Evolutionary conservation across 2,888 invertebrate genomes (phyloP), one percentile per base, ranked within the genome.

Genomic region (Pemphredon lugubris): DNA sequence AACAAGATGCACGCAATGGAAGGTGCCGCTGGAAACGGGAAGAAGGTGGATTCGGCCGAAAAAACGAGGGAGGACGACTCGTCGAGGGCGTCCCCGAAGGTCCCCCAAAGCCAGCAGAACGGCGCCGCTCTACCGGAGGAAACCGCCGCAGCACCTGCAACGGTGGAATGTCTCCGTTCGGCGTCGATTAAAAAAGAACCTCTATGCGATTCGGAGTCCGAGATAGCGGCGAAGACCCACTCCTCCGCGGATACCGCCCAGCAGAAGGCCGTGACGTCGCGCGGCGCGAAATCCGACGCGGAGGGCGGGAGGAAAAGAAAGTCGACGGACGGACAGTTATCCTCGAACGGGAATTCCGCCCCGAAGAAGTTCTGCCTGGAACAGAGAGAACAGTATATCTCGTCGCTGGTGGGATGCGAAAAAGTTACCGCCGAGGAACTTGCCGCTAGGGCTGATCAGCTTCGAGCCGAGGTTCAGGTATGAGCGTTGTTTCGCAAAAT

Each of bases 1-100:
- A 92, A 92, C 90, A 92, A 92, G 86, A 92, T 92, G 92, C 92
- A 92, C 85, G 92, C 92, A 47, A 92, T 92, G 91, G 92, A 92
- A 77, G 91, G 91, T 7, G 87, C 89, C 66, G 91, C 91, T 78
- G 91, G 91, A 71, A 89, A 89, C 44, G 88, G 84, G 26, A 88
- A 89, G 79, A 87, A 85, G 60, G 81, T 85, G 53, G 83, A 81
- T 5, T 72, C 82, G 14, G 81, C 79, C 21, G 84, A 86, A 9
- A 84, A 86, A 20, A 83, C 82, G 37, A 70, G 81, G 18, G 73
- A 74, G 40, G 75, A 82, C 13, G 84, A 85, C 18, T 83, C 85
- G 6, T 81, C 82, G 21, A 77, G 84, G 30, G 82, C 83, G 20
- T 88, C 86, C 42, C 84, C 87, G 6, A 86, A 87, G 67, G 86